Conservation (phyloP, 1,140 invertebrate species). For the Bemisia tabaci region DNA sequence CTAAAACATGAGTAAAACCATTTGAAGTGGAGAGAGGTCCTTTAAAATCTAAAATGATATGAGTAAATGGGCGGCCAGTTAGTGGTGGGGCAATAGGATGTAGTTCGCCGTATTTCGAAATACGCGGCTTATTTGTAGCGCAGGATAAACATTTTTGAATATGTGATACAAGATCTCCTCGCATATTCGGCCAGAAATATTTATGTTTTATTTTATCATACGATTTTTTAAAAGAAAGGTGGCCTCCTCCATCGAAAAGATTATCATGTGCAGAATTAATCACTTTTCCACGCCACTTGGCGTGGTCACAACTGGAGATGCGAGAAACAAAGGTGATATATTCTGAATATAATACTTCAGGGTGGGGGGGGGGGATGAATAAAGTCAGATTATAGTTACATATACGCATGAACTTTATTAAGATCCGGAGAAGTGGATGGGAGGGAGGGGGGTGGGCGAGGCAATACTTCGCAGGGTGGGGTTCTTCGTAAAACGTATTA, state of each 20-base stretch:
- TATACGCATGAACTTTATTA: too few relatives aligned
- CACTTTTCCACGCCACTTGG: too few relatives aligned
- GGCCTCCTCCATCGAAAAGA: not conserved
- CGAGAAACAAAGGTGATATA: too few relatives aligned
- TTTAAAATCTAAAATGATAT: conserved; percentile 1
- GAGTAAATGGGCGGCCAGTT: not conserved
- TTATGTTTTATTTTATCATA: not conserved
- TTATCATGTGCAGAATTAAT: not conserved
- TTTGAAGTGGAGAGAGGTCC: not conserved
- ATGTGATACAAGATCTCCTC: not conserved
- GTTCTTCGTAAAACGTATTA: too few relatives aligned
- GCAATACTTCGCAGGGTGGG: too few relatives aligned
- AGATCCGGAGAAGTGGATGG: too few relatives aligned
- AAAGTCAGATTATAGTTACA: too few relatives aligned
- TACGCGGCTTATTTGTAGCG: not conserved
- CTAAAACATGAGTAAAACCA: not conserved
- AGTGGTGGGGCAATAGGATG: not conserved
- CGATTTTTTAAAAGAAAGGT: not conserved
- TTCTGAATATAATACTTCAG: too few relatives aligned
- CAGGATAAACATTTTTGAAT: not conserved
- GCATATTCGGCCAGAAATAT: not conserved
- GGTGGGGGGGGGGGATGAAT: too few relatives aligned
- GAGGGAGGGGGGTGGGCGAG: too few relatives aligned
- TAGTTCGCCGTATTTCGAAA: not conserved
- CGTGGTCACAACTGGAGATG: too few relatives aligned